Evolutionary conservation across 1,140 invertebrate genomes (phyloP), one percentile per base, ranked within the genome.

Genomic region (Harlomillsia oculata): DNA sequence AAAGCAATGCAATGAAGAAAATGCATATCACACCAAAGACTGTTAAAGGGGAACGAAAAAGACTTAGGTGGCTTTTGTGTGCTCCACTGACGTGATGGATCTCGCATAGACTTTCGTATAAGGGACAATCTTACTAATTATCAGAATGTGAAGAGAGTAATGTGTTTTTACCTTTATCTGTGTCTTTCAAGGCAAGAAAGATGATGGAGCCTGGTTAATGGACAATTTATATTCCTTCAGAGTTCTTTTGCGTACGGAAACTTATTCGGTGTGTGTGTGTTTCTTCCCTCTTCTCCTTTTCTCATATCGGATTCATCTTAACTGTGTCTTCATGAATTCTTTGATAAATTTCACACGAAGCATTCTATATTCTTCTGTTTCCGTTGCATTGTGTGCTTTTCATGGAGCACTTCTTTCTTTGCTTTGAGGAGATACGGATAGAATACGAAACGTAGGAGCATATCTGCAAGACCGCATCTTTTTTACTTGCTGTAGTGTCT

Each of bases 121-220:
- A n/a, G n/a, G n/a, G n/a, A n/a, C n/a, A n/a, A 51, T 51, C 49
- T 28, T 28, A 40, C 49, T 51, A 51, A 51, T 51, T 51, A 51
- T 51, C 49, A 51, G 34, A 23, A 37, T 20, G 49, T 39, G 25
- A 25, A 37, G 49, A 51, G 49, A 51, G 49, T 51, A 51, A 51
- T 51, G 49, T 51, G 28, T 39, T 51, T 40, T 51, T 40, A 40
- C 49, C 49, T 51, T 39, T 51, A 37, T 51, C 49, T 40, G 21
- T 32, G 28, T 36, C 49, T 51, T 51, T 37, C 34, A 51, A 51
- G 49, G 37, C 49, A 40, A 48, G 21, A n/a, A 32, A 37, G 49
- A 51, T 51, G 49, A 51, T 51, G 49, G 49, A 40, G 29, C 45
- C 46, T 36, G 28, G 36, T 51, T 51, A 51, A 51, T 51, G 49